These are phyloP conservation scores for Scleropages formosus DNA, from an alignment of 2,797 vertebrate genomes.

Conservation along the genomic window DNA sequence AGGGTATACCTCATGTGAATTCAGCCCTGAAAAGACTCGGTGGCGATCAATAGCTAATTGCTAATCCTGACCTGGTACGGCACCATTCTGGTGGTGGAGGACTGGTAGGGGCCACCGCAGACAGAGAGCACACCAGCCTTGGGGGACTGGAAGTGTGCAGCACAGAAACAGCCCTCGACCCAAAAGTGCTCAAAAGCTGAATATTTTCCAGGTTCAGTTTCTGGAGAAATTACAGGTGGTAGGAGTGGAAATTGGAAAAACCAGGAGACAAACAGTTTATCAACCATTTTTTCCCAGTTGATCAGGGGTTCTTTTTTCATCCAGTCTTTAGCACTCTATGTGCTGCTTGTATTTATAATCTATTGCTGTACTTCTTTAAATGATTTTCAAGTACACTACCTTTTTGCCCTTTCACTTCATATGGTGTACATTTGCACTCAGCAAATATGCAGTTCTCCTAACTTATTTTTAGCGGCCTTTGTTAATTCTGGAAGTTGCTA, in stretches of 20 bases:
- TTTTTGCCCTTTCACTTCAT: too few relatives aligned
- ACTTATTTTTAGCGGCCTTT: too few relatives aligned
- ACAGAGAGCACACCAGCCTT: neutral
- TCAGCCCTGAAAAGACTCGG: neutral
- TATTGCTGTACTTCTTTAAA: too few relatives aligned
- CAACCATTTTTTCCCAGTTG: neutral
- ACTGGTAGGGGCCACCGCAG: neutral
- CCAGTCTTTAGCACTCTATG: too few relatives aligned
- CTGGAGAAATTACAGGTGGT: neutral
- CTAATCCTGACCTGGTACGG: conserved; percentile 8
- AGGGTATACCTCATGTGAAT: neutral
- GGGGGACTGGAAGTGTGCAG: neutral
- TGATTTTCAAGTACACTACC: too few relatives aligned
- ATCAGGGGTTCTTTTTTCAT: too few relatives aligned
- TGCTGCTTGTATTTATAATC: too few relatives aligned
- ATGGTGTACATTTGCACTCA: too few relatives aligned
- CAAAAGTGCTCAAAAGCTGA: neutral
- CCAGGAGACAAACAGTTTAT: neutral
- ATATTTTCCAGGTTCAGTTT: neutral
- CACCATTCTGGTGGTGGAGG: neutral
- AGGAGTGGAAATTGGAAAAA: neutral
- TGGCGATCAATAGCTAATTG: conserved; percentile 7
- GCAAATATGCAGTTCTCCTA: too few relatives aligned
- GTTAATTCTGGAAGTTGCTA: too few relatives aligned
- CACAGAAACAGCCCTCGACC: neutral